Evolutionary conservation across 2,113 vertebrate genomes (phyloP), one percentile per base, ranked within the genome.

Genomic region (Ammodytes dubius): DNA sequence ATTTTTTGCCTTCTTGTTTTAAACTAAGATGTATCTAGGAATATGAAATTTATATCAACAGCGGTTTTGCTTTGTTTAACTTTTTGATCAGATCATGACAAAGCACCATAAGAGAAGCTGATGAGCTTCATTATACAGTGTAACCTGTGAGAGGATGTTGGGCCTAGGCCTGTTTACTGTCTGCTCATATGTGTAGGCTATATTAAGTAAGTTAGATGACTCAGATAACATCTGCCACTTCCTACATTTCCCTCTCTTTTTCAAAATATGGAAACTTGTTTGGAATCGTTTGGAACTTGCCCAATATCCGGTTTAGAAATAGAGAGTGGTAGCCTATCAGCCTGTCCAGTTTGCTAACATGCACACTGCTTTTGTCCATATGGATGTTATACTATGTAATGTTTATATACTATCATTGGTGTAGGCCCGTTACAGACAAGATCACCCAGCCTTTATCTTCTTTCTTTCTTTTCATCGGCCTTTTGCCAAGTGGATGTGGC

Each of bases 401-500:
- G 27, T 27, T 27, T 27, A 27, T 27, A 27, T 27, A 27, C 27
- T 27, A 27, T 27, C 27, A 27, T 1, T 65, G 45, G 47, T 70
- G 39, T 27, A 2, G 56, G 37, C 56, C 27, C 6, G 2, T 60
- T 45, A 37, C 8, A 2, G 14, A 56, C 27, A 43, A 12, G 11
- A 57, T 35, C 39, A 6, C 17, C 66, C n/a, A 57, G 43, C n/a
- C 17, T 35, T 8, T 17, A 40, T 7, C 4, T n/a, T 4, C 10
- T 15, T 27, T 40, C 42, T 61, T 58, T 63, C 17, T 77, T 80
- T 70, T 82, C 37, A 79, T 59, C 45, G 70, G 75, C 64, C 37
- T 61, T 81, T 74, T 77, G 70, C 59, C 77, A 74, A 54, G 74
- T 70, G 57, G 39, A 67, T 58, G 76, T 77, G 74, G 80, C 65